A percentile compares a stretch with the other conserved stretches of the same genome.
These are phyloP conservation scores for Ennomos fuscantarius DNA, from an alignment of 2,888 invertebrate genomes.

Conservation along the genomic window DNA sequence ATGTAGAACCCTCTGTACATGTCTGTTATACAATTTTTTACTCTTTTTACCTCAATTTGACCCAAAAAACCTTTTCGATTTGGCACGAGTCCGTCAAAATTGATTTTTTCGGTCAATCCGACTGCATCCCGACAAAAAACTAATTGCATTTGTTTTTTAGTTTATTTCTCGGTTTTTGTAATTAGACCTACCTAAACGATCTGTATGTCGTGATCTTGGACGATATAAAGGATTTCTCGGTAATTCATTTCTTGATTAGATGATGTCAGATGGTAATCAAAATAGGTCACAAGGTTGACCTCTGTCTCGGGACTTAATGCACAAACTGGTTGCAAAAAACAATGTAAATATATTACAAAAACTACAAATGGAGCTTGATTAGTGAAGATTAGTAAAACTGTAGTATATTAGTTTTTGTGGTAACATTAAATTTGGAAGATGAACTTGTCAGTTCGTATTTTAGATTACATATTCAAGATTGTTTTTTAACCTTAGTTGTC, in stretches of 20 bases:
- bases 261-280: conserved; percentile 64
- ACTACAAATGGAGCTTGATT: conserved; percentile 29
- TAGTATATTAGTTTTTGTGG: conserved; percentile 14
- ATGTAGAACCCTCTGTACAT: conserved; percentile 25
- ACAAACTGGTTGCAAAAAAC: conserved; percentile 28
- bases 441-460: conserved; percentile 26
- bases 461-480: conserved; percentile 14
- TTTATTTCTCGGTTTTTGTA: conserved; percentile 61
- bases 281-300: conserved; percentile 39
- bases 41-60: conserved; percentile 25
- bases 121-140: conserved; percentile 65
- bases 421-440: conserved; percentile 16
- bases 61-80: conserved; percentile 46
- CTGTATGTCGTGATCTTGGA: conserved; percentile 51
- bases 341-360: conserved; percentile 29
- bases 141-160: conserved; percentile 58
- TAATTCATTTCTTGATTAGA: conserved; percentile 63
- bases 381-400: conserved; percentile 15
- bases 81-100: conserved; percentile 71
- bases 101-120: conserved; percentile 67
- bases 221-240: conserved; percentile 55
- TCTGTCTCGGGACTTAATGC: conserved; percentile 27
- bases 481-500: conserved; percentile 21
- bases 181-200: conserved; percentile 65
- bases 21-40: conserved; percentile 16